These are phyloP conservation scores for Ginglymostoma cirratum DNA, from an alignment of 2,113 vertebrate genomes.

Conservation along the genomic window DNA sequence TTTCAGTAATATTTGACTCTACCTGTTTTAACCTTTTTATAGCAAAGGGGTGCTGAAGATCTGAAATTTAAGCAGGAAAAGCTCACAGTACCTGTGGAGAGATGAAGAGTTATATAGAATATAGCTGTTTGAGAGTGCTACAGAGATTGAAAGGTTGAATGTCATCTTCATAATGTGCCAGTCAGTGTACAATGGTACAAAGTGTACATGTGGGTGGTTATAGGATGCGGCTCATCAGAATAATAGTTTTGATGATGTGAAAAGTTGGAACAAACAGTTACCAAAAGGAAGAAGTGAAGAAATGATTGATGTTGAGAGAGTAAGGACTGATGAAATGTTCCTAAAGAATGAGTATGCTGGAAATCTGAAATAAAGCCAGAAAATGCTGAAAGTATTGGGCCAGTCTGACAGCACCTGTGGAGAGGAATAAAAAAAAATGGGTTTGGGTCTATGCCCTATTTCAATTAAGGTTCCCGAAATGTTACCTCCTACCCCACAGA, in stretches of 20 bases:
- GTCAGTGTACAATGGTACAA: not conserved
- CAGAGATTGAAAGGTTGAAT: not conserved
- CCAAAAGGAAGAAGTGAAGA: not conserved
- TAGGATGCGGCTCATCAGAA: not conserved
- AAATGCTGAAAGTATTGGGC: too few species aligned
- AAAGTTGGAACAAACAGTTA: not conserved
- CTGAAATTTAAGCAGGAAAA: not conserved
- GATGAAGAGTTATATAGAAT: not conserved
- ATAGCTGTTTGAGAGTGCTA: not conserved
- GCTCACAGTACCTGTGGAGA: not conserved
- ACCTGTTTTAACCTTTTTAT: not conserved
- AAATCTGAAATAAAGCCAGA: too few species aligned
- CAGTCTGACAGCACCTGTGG: too few species aligned
- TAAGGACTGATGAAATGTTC: not conserved
- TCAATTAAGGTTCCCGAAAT: too few species aligned
- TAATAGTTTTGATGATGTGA: not conserved
- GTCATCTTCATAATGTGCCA: not conserved
- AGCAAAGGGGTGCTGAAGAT: not conserved
- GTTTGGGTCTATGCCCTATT: too few species aligned
- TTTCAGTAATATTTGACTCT: not conserved
- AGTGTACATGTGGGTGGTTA: not conserved
- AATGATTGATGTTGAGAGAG: not conserved
- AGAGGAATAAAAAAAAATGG: too few species aligned
- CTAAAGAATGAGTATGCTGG: not conserved
- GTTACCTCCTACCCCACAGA: too few species aligned